A percentile compares a stretch with the other conserved stretches of the same genome.
Evolutionary conservation across 1,140 invertebrate species (phyloP).

Genomic region (Nymphalis io): DNA sequence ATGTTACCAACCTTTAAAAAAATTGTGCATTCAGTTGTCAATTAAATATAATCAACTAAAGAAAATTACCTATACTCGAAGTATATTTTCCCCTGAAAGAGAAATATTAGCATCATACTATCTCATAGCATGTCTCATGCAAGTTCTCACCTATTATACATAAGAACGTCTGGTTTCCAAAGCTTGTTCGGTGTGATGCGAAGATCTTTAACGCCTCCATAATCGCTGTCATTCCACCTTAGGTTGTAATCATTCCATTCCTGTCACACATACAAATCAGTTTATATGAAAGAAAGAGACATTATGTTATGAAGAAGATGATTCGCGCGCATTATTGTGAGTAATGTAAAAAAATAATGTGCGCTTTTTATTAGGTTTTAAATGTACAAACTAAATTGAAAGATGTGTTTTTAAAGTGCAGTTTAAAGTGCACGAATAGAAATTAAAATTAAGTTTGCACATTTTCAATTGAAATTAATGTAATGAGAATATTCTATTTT

Average conservation of each 20-base stretch:
- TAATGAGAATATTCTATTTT: neutral
- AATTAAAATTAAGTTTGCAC: neutral
- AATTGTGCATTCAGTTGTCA: neutral
- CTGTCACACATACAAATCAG: conserved; percentile 80
- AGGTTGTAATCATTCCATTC: conserved; percentile 99
- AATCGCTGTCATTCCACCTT: conserved; percentile 96
- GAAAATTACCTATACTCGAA: conserved; percentile 10
- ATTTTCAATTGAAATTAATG: neutral
- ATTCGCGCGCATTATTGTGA: neutral
- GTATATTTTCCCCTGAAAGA: conserved; percentile 31
- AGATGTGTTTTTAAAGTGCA: conserved; percentile 2
- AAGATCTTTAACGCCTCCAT: conserved; percentile 95
- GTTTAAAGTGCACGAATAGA: neutral
- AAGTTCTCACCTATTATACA: conserved; percentile 96
- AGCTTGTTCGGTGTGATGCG: conserved; percentile 96
- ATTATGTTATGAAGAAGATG: neutral
- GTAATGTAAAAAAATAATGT: neutral
- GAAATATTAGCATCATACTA: conserved; percentile 29
- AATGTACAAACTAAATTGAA: neutral
- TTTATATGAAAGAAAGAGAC: conserved; percentile 39
- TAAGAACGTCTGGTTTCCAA: conserved; percentile 99
- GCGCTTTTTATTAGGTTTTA: neutral
- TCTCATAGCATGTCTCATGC: conserved; percentile 36
- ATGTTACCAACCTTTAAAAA: neutral
- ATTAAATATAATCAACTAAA: neutral